A percentile compares a stretch with the other conserved stretches of the same genome.
These are phyloP conservation scores for Myopa tessellatipennis DNA, from an alignment of 2,888 invertebrate genomes.

Conservation along the genomic window DNA sequence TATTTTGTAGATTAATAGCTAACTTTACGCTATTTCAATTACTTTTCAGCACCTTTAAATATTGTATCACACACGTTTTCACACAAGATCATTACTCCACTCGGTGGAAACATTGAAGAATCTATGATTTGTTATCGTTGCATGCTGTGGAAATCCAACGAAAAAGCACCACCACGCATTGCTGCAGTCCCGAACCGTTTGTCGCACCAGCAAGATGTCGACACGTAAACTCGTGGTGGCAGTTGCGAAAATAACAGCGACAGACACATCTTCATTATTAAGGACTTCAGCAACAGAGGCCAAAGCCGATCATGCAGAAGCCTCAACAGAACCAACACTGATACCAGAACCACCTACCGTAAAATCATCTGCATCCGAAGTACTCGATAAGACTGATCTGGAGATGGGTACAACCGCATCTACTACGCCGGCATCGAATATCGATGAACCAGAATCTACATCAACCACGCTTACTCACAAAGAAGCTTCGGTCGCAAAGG, in stretches of 20 bases:
- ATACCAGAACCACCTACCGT: conserved; percentile 8
- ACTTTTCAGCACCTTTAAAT: conserved; percentile 4
- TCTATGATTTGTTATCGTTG: conserved; percentile 16
- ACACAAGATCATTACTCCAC: background rate
- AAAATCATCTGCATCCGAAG: conserved; percentile 23
- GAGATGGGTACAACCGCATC: conserved; percentile 28
- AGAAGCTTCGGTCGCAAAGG: conserved; percentile 29
- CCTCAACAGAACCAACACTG: conserved; percentile 18
- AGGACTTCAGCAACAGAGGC: conserved; percentile 25
- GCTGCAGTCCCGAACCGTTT: conserved; percentile 27
- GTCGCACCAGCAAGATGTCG: conserved; percentile 48
- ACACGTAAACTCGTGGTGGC: conserved; percentile 46
- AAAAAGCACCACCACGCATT: background rate
- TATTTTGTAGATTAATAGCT: background rate
- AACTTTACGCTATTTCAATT: background rate
- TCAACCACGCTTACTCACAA: conserved; percentile 46
- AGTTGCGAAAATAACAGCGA: conserved; percentile 42
- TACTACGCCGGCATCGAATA: conserved; percentile 32
- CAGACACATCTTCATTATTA: conserved; percentile 40
- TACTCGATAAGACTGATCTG: conserved; percentile 11
- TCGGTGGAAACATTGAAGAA: background rate
- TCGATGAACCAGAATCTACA: conserved; percentile 35
- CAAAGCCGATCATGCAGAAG: conserved; percentile 16
- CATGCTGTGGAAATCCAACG: background rate
- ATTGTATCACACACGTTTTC: background rate